A percentile compares a stretch with the other conserved stretches of the same genome.
These are phyloP conservation scores for Coranthus polyacanthus DNA, from an alignment of 2,797 vertebrate species.

Conservation along the genomic window DNA sequence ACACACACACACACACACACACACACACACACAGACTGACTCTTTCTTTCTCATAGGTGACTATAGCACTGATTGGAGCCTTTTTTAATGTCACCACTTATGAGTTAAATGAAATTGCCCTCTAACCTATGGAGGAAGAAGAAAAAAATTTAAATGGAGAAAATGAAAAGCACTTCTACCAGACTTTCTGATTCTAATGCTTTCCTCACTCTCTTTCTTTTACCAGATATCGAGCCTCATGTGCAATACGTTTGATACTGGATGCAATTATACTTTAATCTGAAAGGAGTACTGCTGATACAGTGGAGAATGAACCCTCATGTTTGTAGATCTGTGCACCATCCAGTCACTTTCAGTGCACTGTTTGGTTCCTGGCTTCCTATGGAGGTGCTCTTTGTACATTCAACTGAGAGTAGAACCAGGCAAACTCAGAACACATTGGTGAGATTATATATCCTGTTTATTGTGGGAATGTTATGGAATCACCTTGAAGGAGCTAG, in stretches of 20 bases:
- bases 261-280: too few species aligned
- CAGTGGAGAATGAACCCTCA: not conserved
- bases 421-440: not conserved
- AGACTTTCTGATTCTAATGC: too few species aligned
- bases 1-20: conserved; percentile 15
- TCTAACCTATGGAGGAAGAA: conserved; percentile 18
- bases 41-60: conserved; percentile 34
- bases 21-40: conserved; percentile 11
- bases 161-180: too few species aligned
- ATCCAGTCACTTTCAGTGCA: not conserved
- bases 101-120: conserved; percentile 48
- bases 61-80: conserved; percentile 15
- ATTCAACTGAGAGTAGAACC: conserved; percentile 10
- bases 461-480: not conserved
- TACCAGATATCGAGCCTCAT: too few species aligned
- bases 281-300: too few species aligned
- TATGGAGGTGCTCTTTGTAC: not conserved
- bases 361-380: not conserved
- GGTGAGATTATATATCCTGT: conserved; percentile 9
- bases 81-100: conserved; percentile 50
- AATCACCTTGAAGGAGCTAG: not conserved
- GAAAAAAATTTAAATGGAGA: too few species aligned
- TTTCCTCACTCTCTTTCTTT: too few species aligned
- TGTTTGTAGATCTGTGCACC: not conserved
- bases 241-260: too few species aligned